Base-by-base conservation (phyloP, 2,797 vertebrate species). In the Vultur gryphus region DNA sequence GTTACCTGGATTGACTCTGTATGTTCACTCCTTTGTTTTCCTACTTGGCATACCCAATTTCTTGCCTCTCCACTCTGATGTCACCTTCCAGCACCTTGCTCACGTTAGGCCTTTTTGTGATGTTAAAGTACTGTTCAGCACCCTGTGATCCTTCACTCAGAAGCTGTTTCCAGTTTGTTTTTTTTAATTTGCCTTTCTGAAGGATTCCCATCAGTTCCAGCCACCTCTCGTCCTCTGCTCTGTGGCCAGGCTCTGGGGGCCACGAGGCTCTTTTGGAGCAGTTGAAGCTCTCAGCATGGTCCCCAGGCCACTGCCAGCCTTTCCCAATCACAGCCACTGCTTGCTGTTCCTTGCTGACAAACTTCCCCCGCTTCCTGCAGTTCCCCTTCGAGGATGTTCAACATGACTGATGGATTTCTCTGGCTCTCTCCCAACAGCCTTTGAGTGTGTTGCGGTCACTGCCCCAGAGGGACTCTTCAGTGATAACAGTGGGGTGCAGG, bases 281-380 rank as follows among this genome's bases (percentile, higher is more conserved):
- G 51, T 0, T 43, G 41, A 51, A 51, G 41, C 28, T 69, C 59
- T 91, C 51, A 69, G 46, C 14, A 6, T 0, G 0, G 65, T 61
- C 46, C 21, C n/a, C 10, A 7, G 49, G 55, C 37, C 25, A 15
- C 58, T 31, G 35, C 35, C 31, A 37, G 81, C 43, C 61, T 82
- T 70, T 88, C 28, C 23, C 26, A 24, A 3, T 17, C 26, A 10
- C 29, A 65, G 55, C 35, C 31, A 29, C 43, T 46, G 25, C 57
- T 88, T 61, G 37, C 28, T 4, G 1, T 48, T 61, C 43, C 71
- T 84, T 48, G 57, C 43, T 57, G 65, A 52, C 49, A 69, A 55
- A 59, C 9, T 69, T 55, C 39, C 69, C 46, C 44, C 4, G 4
- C 23, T 65, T 91, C 46, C 55, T 35, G 26, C 51, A 21, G n/a